Evolutionary conservation across 2,888 invertebrate species (phyloP), one percentile per base, ranked within the genome.

Genomic region (Amphipyra berbera): DNA sequence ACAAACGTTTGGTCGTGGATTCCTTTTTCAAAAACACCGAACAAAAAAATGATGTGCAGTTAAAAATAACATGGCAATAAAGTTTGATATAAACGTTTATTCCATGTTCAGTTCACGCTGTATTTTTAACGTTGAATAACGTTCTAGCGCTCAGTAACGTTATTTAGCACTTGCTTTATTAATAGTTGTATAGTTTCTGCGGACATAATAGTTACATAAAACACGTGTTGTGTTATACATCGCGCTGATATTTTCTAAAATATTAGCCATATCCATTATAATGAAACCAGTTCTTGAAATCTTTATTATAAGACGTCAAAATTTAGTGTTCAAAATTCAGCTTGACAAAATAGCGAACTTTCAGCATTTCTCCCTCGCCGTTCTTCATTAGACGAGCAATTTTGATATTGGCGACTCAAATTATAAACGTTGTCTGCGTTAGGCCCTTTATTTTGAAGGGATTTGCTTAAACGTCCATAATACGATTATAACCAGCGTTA

Each of bases 401-500:
- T 64, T 64, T 49, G 54, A 46, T 57, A 61, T 59, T 56, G 49
- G 46, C 40, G 49, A 59, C 58, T 41, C 14, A 56, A 50, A 66
- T 60, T 62, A 65, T 60, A 50, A 68, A 73, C 53, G 53, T 52
- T 48, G 52, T 47, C 52, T 33, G 13, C 33, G 35, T 33, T 60
- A 13, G 10, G 57, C 54, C 52, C 21, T 56, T 55, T 63, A 53
- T 47, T 70, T 49, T 46, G n/a, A 52, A 56, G n/a, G 13, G 35
- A 60, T 67, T 60, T 52, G 14, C 13, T 62, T 45, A 64, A 73
- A 60, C 21, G 37, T 46, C 41, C 59, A 48, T 59, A 65, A 52
- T 61, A 60, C 66, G 41, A 65, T 61, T 61, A 63, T 44, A 46
- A 66, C 44, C 56, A 52, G 47, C 59, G 40, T 69, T 61, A 52